Evolutionary conservation across 53 echinoderm and acorn worm genomes (phyloP).

Genomic region (Patiria pectinifera): DNA sequence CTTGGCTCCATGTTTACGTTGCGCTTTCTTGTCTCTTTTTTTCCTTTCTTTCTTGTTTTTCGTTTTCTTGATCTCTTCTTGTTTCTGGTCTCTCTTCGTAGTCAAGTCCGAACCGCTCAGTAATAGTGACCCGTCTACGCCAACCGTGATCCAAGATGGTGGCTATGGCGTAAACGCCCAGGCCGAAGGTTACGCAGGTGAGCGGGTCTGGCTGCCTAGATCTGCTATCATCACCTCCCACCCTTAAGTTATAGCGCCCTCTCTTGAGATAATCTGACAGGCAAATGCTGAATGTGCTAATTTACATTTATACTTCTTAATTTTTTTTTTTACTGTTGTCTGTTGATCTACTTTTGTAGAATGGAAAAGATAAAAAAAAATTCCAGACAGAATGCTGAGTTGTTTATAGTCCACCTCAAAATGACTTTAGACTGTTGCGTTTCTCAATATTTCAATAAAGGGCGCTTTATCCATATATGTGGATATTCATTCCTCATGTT

Average conservation of each 20-base stretch:
- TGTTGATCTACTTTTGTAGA: too few species aligned
- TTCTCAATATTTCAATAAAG: too few species aligned
- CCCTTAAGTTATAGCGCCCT: background rate
- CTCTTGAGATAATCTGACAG: background rate
- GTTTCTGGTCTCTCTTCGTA: constrained; percentile 64
- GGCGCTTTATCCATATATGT: too few species aligned
- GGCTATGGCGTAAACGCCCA: constrained; percentile 77
- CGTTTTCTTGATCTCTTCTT: constrained; percentile 49
- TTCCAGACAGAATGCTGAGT: too few species aligned
- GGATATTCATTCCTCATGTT: too few species aligned
- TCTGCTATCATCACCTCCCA: constrained; percentile 22
- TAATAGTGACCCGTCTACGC: constrained; percentile 81
- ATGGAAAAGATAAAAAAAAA: too few species aligned
- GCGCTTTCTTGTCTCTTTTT: constrained; percentile 20
- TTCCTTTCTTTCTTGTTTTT: constrained; percentile 43
- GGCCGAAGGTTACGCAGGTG: constrained; percentile 87
- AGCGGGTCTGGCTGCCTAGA: constrained; percentile 57
- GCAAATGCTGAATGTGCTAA: background rate
- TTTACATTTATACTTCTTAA: too few species aligned
- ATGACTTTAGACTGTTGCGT: too few species aligned
- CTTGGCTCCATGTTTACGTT: constrained; percentile 51
- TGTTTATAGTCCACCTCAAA: too few species aligned
- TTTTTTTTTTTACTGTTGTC: too few species aligned
- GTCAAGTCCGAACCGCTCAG: constrained; percentile 95
- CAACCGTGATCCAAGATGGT: constrained; percentile 65